Evolutionary conservation across 1,140 invertebrate genomes (phyloP).

Genomic region (Aphelinus atriplicis): DNA sequence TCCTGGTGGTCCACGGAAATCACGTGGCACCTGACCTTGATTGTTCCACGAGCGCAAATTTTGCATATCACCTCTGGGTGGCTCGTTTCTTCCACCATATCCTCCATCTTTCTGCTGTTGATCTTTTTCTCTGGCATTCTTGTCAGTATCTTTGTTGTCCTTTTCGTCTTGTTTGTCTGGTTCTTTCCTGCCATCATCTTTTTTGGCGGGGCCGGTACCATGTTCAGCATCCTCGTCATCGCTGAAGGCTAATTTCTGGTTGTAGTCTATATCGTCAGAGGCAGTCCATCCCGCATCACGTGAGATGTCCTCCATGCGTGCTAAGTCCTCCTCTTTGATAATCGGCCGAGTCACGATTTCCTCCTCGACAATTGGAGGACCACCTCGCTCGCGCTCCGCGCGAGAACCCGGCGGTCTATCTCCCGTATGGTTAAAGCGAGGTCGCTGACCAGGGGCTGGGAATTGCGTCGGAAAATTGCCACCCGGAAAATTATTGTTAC

Average conservation of each 20-base stretch:
- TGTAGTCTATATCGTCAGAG: constrained; percentile 94
- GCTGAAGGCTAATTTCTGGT: constrained; percentile 93
- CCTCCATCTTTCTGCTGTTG: constrained; percentile 8
- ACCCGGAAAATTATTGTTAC: constrained; percentile 58
- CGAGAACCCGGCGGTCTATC: constrained; percentile 4
- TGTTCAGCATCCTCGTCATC: constrained; percentile 78
- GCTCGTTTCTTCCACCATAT: constrained; percentile 35
- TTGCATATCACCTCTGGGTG: constrained; percentile 50
- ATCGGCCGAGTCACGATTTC: constrained; percentile 77
- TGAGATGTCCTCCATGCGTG: constrained; percentile 89
- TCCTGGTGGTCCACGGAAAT: constrained; percentile 56
- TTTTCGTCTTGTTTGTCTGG: constrained; percentile 21
- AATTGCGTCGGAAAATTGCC: constrained; percentile 61
- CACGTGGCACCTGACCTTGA: constrained; percentile 51
- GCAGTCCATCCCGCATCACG: constrained; percentile 90
- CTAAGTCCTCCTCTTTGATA: constrained; percentile 91
- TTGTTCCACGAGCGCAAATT: constrained; percentile 55
- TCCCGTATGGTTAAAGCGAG: constrained; percentile 62
- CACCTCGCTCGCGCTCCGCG: constrained; percentile 20
- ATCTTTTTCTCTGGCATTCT: constrained; percentile 34
- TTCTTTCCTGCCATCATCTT: constrained; percentile 54
- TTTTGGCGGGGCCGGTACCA: neutral
- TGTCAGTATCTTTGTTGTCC: constrained; percentile 28
- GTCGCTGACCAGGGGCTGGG: constrained; percentile 57
- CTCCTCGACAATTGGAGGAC: constrained; percentile 46